Conservation (phyloP, 1,140 invertebrate species). For the Caenorhabditis tropicalis region DNA sequence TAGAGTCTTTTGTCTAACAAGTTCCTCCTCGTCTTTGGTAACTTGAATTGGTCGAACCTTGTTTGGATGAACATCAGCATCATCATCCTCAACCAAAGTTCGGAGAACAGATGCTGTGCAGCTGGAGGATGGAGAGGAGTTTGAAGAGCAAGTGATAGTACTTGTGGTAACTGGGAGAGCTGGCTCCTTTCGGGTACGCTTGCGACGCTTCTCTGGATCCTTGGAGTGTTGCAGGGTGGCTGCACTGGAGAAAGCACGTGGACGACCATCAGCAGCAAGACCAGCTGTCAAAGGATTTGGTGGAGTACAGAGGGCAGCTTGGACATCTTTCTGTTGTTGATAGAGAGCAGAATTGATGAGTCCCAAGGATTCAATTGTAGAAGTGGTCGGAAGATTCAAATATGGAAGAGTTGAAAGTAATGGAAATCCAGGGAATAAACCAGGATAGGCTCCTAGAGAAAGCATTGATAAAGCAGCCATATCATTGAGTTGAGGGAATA, state of each 20-base stretch:
- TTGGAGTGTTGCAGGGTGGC: constrained; percentile 41
- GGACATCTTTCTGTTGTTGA: constrained; percentile 9
- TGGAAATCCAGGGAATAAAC: constrained; percentile 18
- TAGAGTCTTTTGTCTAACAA: constrained; percentile 12
- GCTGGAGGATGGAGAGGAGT: background rate
- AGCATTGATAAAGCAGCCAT: constrained; percentile 3
- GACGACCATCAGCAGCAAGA: constrained; percentile 8
- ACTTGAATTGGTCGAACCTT: constrained; percentile 32
- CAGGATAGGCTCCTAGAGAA: constrained; percentile 33
- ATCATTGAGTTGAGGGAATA: constrained; percentile 7
- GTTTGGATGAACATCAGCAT: constrained; percentile 26
- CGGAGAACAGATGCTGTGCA: background rate
- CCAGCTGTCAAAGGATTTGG: background rate
- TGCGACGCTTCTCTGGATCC: constrained; percentile 42
- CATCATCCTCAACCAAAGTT: constrained; percentile 36
- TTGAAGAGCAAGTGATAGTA: constrained; percentile 15
- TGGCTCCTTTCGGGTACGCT: background rate
- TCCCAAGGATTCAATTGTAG: constrained; percentile 10
- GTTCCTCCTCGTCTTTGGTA: background rate
- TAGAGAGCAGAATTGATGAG: constrained; percentile 26
- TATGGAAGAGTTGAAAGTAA: background rate
- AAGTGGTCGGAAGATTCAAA: background rate
- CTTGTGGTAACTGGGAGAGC: background rate
- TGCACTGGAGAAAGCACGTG: constrained; percentile 46
- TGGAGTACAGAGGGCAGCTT: background rate